Conservation (phyloP, 1,140 invertebrate species). For the Drosophila dunni region DNA sequence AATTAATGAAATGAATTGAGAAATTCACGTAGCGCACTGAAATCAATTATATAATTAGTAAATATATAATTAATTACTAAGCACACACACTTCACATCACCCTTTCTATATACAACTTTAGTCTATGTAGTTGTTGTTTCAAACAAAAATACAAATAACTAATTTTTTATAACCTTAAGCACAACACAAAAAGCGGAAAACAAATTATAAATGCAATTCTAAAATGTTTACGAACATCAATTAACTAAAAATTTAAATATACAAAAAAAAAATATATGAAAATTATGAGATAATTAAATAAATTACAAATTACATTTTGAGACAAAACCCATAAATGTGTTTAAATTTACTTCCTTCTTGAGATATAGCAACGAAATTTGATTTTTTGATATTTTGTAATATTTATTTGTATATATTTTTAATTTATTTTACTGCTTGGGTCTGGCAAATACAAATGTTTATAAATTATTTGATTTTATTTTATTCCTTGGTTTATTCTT, state of each 20-base stretch:
- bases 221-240: conserved; percentile 62
- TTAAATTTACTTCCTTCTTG: neutral
- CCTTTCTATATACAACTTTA: conserved; percentile 37
- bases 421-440: conserved; percentile 65
- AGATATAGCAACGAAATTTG: neutral
- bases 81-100: conserved; percentile 17
- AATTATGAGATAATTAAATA: conserved; percentile 29
- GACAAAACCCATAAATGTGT: conserved; percentile 9
- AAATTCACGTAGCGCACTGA: conserved; percentile 52
- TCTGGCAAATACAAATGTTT: conserved; percentile 76
- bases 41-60: conserved; percentile 28
- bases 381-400: conserved; percentile 41
- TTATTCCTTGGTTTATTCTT: conserved; percentile 56
- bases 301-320: conserved; percentile 31
- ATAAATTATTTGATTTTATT: conserved; percentile 79
- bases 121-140: conserved; percentile 58
- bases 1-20: conserved; percentile 25
- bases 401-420: conserved; percentile 67
- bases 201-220: conserved; percentile 52
- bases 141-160: conserved; percentile 24
- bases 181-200: conserved; percentile 32
- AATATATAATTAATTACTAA: conserved; percentile 34
- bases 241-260: conserved; percentile 44
- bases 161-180: conserved; percentile 42
- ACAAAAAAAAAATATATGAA: conserved; percentile 33